Evolutionary conservation across 1,140 invertebrate genomes (phyloP).

Genomic region (Amphibalanus amphitrite): DNA sequence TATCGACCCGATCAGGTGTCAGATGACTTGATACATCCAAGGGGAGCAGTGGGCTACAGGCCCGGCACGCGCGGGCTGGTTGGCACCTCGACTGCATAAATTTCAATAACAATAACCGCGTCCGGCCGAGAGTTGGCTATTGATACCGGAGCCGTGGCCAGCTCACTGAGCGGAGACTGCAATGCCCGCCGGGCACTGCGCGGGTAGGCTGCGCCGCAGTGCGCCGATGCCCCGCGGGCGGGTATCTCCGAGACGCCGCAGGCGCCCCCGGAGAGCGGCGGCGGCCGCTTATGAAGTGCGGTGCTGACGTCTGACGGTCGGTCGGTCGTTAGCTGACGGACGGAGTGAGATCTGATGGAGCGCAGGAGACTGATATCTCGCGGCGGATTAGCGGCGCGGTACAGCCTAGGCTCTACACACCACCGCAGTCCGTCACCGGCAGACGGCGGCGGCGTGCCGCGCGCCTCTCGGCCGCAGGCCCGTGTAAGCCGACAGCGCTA

Average conservation of each 20-base stretch:
- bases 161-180: background rate
- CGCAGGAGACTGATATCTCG: too few relatives aligned
- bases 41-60: background rate
- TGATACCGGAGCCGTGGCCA: background rate
- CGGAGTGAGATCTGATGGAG: too few relatives aligned
- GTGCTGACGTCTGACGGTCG: too few relatives aligned
- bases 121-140: background rate
- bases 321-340: too few relatives aligned
- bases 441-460: too few relatives aligned
- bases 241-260: background rate
- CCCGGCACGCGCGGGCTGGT: background rate
- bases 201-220: background rate
- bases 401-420: too few relatives aligned
- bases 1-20: background rate
- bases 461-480: too few relatives aligned
- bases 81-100: background rate
- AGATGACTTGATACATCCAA: background rate
- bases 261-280: too few relatives aligned
- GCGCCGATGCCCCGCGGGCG: too few relatives aligned
- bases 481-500: slow-evolving; percentile 1
- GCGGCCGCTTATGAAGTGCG: too few relatives aligned
- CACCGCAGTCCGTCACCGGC: too few relatives aligned
- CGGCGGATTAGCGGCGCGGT: too few relatives aligned
- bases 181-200: background rate
- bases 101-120: slow-evolving; percentile 1